These are phyloP conservation scores for Rhogogaster chlorosoma DNA, from an alignment of 2,888 invertebrate genomes.

Conservation along the genomic window DNA sequence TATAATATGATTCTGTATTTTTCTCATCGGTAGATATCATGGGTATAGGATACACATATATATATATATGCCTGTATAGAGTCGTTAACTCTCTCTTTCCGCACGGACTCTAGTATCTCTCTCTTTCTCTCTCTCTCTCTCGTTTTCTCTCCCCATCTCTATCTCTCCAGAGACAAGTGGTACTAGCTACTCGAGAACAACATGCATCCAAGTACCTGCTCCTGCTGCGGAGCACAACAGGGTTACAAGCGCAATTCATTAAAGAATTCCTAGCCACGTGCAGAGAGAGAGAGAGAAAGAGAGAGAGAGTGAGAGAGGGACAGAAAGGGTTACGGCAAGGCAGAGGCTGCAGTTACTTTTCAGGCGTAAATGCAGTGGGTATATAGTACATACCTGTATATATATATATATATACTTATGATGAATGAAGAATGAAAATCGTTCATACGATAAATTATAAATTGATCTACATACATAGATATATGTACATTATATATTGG, in stretches of 20 bases:
- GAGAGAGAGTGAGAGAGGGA: background rate
- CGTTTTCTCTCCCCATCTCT: background rate
- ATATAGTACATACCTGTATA: too few relatives aligned
- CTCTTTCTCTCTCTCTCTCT: slow-evolving; percentile 6
- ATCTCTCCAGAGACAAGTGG: slow-evolving; percentile 33
- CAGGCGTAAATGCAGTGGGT: background rate
- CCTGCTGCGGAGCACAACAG: background rate
- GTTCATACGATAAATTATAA: background rate
- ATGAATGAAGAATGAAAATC: background rate
- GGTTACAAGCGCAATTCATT: slow-evolving; percentile 39
- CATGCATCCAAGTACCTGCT: slow-evolving; percentile 26
- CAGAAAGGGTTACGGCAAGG: background rate
- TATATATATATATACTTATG: too few relatives aligned
- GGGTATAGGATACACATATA: background rate
- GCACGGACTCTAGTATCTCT: background rate
- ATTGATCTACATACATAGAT: background rate
- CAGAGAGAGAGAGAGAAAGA: background rate
- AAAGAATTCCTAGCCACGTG: slow-evolving; percentile 18
- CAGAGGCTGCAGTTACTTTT: background rate
- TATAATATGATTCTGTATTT: too few relatives aligned
- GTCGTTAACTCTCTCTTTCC: slow-evolving; percentile 15
- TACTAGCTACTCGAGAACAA: slow-evolving; percentile 28
- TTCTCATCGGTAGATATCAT: background rate
- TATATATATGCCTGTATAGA: background rate
- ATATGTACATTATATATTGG: background rate